phyloP scores from a whole-genome alignment of 2,113 vertebrate genomes.

The Myocastor coypus region DNA sequence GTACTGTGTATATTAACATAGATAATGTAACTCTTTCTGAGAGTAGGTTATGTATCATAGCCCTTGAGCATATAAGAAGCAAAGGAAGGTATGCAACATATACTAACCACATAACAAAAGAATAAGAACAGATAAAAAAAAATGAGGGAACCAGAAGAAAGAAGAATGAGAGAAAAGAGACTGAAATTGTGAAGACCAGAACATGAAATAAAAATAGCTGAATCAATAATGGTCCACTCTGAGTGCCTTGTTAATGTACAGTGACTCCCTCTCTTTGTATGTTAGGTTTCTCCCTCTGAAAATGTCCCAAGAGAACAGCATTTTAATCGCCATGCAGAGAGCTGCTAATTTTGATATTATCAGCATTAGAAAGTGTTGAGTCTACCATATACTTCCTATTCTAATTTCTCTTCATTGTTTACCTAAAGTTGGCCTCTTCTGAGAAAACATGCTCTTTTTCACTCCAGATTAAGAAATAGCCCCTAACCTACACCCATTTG shows the following conservation, averaged over 20 bases:
- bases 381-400: background rate
- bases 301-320: constrained; percentile 67
- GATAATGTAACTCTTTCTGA: background rate
- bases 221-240: background rate
- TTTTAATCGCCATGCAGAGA: constrained; percentile 65
- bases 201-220: background rate
- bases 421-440: constrained; percentile 65
- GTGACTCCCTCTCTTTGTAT: constrained; percentile 40
- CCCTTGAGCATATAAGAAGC: background rate
- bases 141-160: background rate
- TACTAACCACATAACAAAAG: background rate
- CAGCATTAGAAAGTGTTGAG: constrained; percentile 63
- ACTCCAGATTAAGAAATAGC: constrained; percentile 21
- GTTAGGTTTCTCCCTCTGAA: constrained; percentile 74
- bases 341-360: constrained; percentile 60
- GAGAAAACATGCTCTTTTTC: constrained; percentile 43
- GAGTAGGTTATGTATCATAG: background rate
- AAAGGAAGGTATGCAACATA: background rate
- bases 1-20: background rate
- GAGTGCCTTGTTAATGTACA: constrained; percentile 81
- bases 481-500: background rate
- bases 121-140: background rate
- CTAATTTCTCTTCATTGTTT: constrained; percentile 68
- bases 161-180: background rate
- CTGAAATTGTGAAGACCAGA: background rate